Evolutionary conservation across 92 coral and sea anemone species (phyloP).

Genomic region (Actinostola sp.): DNA sequence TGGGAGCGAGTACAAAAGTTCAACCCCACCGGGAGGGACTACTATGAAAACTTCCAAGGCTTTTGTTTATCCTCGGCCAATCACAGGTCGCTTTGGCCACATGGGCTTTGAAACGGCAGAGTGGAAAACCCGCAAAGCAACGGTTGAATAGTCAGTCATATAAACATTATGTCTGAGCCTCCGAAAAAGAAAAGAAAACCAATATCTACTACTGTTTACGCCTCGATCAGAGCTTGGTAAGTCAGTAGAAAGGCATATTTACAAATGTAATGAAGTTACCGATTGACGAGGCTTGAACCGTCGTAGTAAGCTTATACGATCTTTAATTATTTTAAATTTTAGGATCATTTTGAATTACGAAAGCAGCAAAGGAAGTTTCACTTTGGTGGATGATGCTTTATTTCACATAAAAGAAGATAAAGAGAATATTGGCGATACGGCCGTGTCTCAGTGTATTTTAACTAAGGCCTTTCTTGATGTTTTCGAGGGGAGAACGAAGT

Average conservation of each 20-base stretch:
- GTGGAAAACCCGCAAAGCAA: no score
- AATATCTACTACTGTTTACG: background rate
- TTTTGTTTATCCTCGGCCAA: no score
- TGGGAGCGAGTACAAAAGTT: no score
- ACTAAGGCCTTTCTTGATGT: background rate
- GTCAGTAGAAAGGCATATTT: background rate
- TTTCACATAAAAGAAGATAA: background rate
- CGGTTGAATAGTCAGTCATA: no score
- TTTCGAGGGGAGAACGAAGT: background rate
- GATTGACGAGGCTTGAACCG: no score
- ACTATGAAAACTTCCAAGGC: no score
- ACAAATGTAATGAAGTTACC: background rate
- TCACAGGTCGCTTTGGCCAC: no score
- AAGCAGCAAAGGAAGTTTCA: background rate
- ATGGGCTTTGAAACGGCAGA: no score
- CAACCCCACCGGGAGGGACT: no score
- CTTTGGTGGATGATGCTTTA: background rate
- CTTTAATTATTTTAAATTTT: background rate
- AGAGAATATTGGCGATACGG: background rate
- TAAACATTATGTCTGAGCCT: no score
- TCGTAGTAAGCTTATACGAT: background rate
- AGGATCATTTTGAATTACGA: background rate
- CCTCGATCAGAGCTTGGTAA: background rate
- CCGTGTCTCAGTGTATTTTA: background rate
- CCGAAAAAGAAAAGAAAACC: no score